These are phyloP conservation scores for Drosophila suboccidentalis DNA, from an alignment of 2,888 invertebrate species.

Conservation along the genomic window DNA sequence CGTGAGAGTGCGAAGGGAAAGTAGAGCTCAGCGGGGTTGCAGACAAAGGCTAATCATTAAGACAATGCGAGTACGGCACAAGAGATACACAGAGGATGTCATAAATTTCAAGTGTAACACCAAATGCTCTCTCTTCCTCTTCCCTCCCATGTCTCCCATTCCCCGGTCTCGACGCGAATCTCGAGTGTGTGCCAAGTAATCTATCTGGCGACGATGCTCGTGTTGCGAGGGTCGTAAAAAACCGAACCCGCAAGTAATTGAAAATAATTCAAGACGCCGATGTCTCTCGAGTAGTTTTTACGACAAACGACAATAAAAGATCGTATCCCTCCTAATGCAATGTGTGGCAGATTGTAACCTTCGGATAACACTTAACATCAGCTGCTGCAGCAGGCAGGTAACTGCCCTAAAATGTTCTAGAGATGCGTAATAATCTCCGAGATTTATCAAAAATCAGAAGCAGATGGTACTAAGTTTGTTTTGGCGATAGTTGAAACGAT, in stretches of 20 bases:
- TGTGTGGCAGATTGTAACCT: conserved; percentile 38
- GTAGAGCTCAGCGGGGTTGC: conserved; percentile 70
- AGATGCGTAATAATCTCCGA: conserved; percentile 1
- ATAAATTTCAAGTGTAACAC: conserved; percentile 82
- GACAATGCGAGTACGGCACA: conserved; percentile 57
- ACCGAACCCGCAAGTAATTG: conserved; percentile 74
- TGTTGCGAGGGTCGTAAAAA: conserved; percentile 65
- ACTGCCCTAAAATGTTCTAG: neutral
- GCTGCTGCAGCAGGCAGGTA: conserved; percentile 42
- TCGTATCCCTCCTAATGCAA: conserved; percentile 33
- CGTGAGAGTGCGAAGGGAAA: conserved; percentile 60
- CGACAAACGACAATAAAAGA: conserved; percentile 44
- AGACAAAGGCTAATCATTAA: conserved; percentile 74
- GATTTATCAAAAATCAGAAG: conserved; percentile 11
- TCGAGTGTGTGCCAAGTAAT: conserved; percentile 31
- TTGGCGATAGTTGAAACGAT: neutral
- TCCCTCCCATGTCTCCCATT: conserved; percentile 6
- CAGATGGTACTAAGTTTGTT: conserved; percentile 4
- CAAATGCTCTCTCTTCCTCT: conserved; percentile 46
- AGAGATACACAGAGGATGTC: conserved; percentile 74
- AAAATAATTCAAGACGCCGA: conserved; percentile 65
- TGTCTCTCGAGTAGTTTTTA: conserved; percentile 53
- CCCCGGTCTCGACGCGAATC: conserved; percentile 12
- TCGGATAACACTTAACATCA: conserved; percentile 50
- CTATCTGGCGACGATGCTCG: conserved; percentile 29